Conservation (phyloP, 2,888 invertebrate genomes). For the Cerastoderma edule region DNA sequence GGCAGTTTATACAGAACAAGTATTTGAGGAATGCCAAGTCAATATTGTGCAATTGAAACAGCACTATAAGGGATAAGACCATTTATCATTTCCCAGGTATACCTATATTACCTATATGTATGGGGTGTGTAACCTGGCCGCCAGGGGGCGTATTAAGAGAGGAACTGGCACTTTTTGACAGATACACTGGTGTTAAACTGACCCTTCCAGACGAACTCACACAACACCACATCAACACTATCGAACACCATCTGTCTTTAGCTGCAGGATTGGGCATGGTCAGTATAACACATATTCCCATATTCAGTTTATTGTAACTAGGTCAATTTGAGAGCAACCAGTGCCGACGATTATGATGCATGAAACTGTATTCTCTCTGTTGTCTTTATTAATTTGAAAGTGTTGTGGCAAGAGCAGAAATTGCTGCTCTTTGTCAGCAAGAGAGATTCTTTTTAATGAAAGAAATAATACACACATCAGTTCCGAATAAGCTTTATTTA, state of each 20-base stretch:
- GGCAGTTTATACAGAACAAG: too few species aligned
- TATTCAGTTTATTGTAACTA: neutral
- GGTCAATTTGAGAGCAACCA: neutral
- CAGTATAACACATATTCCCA: too few species aligned
- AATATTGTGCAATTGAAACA: too few species aligned
- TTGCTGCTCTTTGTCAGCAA: too few species aligned
- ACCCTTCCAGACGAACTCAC: neutral
- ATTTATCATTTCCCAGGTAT: too few species aligned
- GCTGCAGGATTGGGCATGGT: neutral
- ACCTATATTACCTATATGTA: neutral
- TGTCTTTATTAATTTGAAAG: too few species aligned
- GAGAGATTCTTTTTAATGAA: too few species aligned
- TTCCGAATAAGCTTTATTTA: too few species aligned
- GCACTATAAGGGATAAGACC: too few species aligned
- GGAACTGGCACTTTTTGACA: neutral
- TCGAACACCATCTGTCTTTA: neutral
- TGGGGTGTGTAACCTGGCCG: conserved; percentile 1
- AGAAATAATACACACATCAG: too few species aligned
- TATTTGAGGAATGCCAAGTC: too few species aligned
- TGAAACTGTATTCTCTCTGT: neutral
- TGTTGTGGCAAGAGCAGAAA: too few species aligned
- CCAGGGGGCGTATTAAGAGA: neutral
- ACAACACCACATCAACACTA: neutral
- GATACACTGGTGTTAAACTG: neutral
- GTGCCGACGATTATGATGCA: neutral